These are phyloP conservation scores for Junonia oenone DNA, from an alignment of 2,888 invertebrate genomes.

Conservation along the genomic window DNA sequence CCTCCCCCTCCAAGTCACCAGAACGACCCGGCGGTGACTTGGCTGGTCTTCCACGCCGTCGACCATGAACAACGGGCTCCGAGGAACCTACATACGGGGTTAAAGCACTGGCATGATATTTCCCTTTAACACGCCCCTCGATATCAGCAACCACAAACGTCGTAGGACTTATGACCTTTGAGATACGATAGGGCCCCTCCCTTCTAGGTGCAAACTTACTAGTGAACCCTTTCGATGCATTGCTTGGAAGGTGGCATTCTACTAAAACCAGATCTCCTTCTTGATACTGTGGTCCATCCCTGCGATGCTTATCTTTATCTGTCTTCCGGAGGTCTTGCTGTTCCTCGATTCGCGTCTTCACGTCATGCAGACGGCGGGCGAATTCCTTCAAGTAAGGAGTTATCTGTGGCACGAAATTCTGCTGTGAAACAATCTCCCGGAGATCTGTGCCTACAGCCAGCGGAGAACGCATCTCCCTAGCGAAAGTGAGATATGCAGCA, in stretches of 20 bases:
- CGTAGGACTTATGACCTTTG: not conserved
- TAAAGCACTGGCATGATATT: not conserved
- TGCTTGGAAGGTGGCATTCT: conserved; percentile 3
- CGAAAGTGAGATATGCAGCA: conserved; percentile 3
- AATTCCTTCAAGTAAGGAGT: not conserved
- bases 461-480: not conserved
- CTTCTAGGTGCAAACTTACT: conserved; percentile 12
- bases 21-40: not conserved
- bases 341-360: conserved; percentile 16
- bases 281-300: not conserved
- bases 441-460: not conserved
- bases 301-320: conserved; percentile 6
- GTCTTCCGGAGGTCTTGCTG: conserved; percentile 18
- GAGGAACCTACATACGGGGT: not conserved
- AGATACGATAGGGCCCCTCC: conserved; percentile 14
- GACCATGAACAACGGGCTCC: not conserved
- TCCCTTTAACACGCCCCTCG: not conserved
- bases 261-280: conserved; percentile 12
- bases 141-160: not conserved
- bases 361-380: conserved; percentile 5
- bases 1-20: not conserved
- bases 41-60: not conserved
- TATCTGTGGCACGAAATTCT: conserved; percentile 1
- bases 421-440: not conserved
- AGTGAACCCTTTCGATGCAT: conserved; percentile 12